These are phyloP conservation scores for Labrus mixtus DNA, from an alignment of 2,113 vertebrate genomes.

Conservation along the genomic window DNA sequence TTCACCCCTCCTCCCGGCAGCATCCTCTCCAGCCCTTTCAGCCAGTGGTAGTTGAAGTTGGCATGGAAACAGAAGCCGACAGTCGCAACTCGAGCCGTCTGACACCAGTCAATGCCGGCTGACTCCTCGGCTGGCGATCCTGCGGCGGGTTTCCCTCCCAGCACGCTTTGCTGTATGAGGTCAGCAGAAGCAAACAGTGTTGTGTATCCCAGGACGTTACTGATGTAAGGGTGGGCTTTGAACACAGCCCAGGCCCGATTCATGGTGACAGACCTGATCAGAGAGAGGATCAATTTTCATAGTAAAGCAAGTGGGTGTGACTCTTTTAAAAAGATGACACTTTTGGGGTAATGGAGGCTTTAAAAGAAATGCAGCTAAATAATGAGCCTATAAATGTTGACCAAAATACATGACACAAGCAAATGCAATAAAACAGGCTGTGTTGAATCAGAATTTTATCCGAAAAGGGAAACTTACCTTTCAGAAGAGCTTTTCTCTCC, in stretches of 20 bases:
- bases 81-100: conserved; percentile 82
- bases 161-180: conserved; percentile 83
- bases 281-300: conserved; percentile 2
- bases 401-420: background rate
- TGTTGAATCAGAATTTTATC: background rate
- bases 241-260: conserved; percentile 75
- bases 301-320: background rate
- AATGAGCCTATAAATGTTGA: background rate
- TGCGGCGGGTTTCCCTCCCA: conserved; percentile 45
- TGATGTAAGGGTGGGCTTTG: conserved; percentile 82
- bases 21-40: conserved; percentile 82
- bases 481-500: conserved; percentile 26
- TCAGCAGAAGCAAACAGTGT: conserved; percentile 85
- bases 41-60: conserved; percentile 88
- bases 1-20: conserved; percentile 77
- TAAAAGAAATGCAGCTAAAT: background rate
- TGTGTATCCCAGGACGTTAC: conserved; percentile 84
- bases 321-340: background rate
- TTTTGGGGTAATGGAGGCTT: background rate
- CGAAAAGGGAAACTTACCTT: conserved; percentile 51
- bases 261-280: conserved; percentile 68
- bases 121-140: conserved; percentile 23
- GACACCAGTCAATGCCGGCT: conserved; percentile 72
- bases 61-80: conserved; percentile 87
- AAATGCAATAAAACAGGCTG: background rate